phyloP scores from a whole-genome alignment of 2,797 vertebrate species.

The Balearica regulorum region DNA sequence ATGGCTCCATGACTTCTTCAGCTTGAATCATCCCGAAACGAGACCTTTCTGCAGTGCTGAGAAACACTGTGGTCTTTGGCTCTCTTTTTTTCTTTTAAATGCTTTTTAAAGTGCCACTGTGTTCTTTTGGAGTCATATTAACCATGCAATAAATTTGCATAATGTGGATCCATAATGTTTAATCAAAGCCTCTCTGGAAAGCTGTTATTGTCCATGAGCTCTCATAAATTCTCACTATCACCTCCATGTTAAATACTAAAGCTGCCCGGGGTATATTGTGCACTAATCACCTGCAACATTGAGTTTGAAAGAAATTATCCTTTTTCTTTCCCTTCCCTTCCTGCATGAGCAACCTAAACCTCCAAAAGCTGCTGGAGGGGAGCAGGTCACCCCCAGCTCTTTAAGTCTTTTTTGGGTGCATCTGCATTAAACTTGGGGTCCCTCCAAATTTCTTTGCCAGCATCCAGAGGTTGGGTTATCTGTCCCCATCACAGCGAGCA shows the following conservation, averaged over 20 bases:
- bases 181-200: conserved; percentile 49
- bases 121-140: conserved; percentile 55
- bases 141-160: conserved; percentile 50
- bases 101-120: conserved; percentile 54
- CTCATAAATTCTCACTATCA: conserved; percentile 44
- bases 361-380: background rate
- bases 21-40: background rate
- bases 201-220: conserved; percentile 35
- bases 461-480: background rate
- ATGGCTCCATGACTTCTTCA: background rate
- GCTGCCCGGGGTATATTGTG: background rate
- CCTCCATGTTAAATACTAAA: conserved; percentile 37
- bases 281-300: conserved; percentile 19
- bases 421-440: background rate
- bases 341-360: rapidly evolving
- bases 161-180: conserved; percentile 47
- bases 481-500: rapidly evolving
- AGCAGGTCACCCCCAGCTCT: rapidly evolving
- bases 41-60: background rate
- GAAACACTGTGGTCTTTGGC: background rate
- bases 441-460: background rate
- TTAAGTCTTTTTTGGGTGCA: background rate
- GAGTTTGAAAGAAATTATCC: conserved; percentile 13
- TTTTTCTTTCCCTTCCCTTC: background rate
- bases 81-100: background rate